phyloP scores from a whole-genome alignment of 2,113 vertebrate species.

The Campylorhamphus procurvoides region DNA sequence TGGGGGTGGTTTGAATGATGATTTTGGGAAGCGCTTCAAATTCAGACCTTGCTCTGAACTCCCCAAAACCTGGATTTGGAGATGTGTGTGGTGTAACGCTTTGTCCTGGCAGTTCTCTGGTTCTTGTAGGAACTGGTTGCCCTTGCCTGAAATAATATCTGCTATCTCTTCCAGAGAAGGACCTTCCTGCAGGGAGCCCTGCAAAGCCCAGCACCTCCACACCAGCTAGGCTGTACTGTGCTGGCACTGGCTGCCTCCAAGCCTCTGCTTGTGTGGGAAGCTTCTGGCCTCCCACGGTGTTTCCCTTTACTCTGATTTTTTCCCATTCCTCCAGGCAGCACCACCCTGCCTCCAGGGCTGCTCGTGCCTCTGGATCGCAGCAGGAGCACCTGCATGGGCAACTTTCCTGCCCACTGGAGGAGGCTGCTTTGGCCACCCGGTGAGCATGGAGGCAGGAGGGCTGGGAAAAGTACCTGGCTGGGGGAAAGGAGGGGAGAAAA shows the following conservation, averaged over 20 bases:
- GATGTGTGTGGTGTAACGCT: rapidly evolving
- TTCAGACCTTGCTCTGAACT: neutral
- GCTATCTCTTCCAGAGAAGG: neutral
- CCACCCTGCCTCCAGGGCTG: neutral
- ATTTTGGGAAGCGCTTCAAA: neutral
- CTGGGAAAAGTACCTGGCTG: neutral
- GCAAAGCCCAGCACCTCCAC: neutral
- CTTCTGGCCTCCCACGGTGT: neutral
- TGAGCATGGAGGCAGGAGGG: neutral
- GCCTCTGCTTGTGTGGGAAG: neutral
- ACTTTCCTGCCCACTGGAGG: neutral
- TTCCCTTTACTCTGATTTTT: neutral
- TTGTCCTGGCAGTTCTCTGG: neutral
- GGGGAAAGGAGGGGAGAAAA: neutral
- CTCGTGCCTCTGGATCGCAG: neutral
- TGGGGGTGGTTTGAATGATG: neutral
- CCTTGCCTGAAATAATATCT: rapidly evolving
- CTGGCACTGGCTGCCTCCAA: rapidly evolving
- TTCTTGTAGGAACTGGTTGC: neutral
- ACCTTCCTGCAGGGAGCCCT: neutral
- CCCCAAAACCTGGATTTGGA: neutral
- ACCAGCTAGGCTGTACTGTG: neutral
- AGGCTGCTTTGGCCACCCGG: neutral
- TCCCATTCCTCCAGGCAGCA: neutral
- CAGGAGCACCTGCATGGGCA: neutral